A percentile compares a stretch with the other conserved stretches of the same genome.
Conservation (phyloP, 2,888 invertebrate genomes). For the Cistogaster globosa region DNA sequence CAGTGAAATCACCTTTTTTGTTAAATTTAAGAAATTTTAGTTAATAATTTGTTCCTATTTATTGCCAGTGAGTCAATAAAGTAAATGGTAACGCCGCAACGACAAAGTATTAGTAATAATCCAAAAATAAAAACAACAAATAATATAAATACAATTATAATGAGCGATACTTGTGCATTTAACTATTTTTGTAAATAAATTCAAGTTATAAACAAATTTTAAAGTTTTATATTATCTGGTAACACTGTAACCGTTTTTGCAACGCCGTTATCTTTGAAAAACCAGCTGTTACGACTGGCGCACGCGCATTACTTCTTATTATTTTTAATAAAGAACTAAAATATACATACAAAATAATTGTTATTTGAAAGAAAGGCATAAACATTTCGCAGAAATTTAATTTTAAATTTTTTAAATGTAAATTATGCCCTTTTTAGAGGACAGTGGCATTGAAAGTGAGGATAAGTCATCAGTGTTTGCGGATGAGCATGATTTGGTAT, state of each 20-base stretch:
- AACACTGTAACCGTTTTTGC: conserved; percentile 61
- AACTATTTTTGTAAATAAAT: conserved; percentile 76
- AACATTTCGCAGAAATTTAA: background rate
- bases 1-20: conserved; percentile 31
- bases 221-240: conserved; percentile 48
- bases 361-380: background rate
- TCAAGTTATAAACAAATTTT: conserved; percentile 54
- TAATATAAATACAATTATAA: conserved; percentile 34
- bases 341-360: conserved; percentile 9
- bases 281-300: conserved; percentile 39
- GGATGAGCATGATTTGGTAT: conserved; percentile 54
- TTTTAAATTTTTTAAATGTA: background rate
- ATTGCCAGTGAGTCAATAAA: conserved; percentile 74
- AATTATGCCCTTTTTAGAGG: conserved; percentile 77
- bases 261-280: conserved; percentile 9
- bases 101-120: conserved; percentile 68
- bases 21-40: conserved; percentile 74
- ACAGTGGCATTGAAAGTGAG: conserved; percentile 82
- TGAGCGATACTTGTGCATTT: conserved; percentile 75
- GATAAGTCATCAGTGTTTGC: conserved; percentile 77
- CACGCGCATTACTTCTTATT: conserved; percentile 50
- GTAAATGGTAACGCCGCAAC: conserved; percentile 66
- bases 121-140: conserved; percentile 34
- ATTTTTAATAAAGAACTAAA: conserved; percentile 1
- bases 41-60: conserved; percentile 81